Base-by-base conservation (phyloP, 1,140 invertebrate species). In the Colletes gigas region DNA sequence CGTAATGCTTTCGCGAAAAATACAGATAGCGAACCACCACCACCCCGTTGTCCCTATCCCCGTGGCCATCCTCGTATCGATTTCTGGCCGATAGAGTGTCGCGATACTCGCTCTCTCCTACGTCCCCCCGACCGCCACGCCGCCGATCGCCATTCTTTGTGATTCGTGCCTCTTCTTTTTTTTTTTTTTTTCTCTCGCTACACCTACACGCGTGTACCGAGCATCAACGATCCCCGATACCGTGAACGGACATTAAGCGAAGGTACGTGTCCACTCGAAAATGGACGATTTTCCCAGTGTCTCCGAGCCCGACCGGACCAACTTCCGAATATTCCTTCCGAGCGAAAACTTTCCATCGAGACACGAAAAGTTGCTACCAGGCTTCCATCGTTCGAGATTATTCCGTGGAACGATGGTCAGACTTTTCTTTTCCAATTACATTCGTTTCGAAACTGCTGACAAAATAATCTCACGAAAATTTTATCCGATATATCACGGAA, bases 41-140 rank as follows among this genome's bases (percentile, higher is more conserved):
- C 74, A 80, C 50, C 66, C 79, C 47, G 67, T 55, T 50, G 50
- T 74, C 82, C 71, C 84, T 73, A 76, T 86, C 83, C 87, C 85
- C 83, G 75, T 70, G 78, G 76, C 80, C 87, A 81, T 87, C 89
- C 89, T 86, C 91, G 89, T 92, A 92, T 92, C 92, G 92, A 93
- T 93, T 93, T 93, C 90, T 91, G 88, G 79, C 91, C 90, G 84
- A 88, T 90, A 84, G 89, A 87, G 89, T 93, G 91, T 91, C 89
- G 89, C 88, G 89, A 92, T 93, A 93, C 90, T 90, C 89, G 81
- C 69, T 74, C 78, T 74, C 57, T 83, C 54, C 60, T 19, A 52
- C 30, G 60, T 67, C 71, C 52, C 21, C 62, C 66, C 70, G 9
- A 39, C 62, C 73, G 41, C 60, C n/a, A 57, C 65, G 50, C 57